These are phyloP conservation scores for Plusia festucae DNA, from an alignment of 2,888 invertebrate species.

Conservation along the genomic window DNA sequence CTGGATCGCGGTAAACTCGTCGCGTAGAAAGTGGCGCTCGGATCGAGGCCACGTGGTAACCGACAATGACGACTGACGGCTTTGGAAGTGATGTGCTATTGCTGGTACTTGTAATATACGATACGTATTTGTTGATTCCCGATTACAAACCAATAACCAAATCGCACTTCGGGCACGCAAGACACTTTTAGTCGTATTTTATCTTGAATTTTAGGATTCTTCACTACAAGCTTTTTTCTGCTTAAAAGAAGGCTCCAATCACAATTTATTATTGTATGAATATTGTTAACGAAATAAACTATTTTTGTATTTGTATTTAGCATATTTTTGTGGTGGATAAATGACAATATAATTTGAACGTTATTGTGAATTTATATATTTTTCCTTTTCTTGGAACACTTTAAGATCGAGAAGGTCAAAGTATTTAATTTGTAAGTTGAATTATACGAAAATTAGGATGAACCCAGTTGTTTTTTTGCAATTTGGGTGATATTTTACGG, in stretches of 20 bases:
- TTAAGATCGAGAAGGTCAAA: background rate
- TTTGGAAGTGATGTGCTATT: background rate
- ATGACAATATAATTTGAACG: background rate
- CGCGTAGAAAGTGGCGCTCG: constrained; percentile 55
- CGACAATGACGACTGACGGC: constrained; percentile 5
- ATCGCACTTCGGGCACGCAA: background rate
- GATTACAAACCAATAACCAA: background rate
- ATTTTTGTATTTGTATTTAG: too few relatives aligned
- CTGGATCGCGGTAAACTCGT: constrained; percentile 53
- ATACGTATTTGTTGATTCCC: background rate
- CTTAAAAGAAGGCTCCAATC: too few relatives aligned
- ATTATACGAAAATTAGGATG: background rate
- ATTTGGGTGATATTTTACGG: background rate
- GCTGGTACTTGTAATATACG: background rate
- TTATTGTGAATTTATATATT: background rate
- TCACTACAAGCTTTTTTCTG: too few relatives aligned
- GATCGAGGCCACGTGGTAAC: constrained; percentile 51
- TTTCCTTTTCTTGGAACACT: background rate
- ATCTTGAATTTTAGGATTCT: background rate
- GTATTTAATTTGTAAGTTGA: background rate
- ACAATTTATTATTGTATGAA: too few relatives aligned
- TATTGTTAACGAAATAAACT: too few relatives aligned
- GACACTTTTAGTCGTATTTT: background rate
- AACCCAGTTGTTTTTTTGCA: background rate
- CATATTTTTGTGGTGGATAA: too few relatives aligned